Evolutionary conservation across 2,113 vertebrate genomes (phyloP).

Genomic region (Oncorhynchus gorbuscha): DNA sequence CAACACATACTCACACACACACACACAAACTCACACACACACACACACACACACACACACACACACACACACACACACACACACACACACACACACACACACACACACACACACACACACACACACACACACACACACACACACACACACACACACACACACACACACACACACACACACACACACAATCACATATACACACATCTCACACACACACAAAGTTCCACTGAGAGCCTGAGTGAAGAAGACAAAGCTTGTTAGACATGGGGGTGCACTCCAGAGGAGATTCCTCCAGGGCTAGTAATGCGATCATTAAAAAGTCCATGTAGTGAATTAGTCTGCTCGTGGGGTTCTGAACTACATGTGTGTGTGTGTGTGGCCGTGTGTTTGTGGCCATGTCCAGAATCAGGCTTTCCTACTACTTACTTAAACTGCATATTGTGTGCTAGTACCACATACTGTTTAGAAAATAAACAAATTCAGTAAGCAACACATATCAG

Average conservation of each 20-base stretch:
- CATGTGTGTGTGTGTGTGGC: too few relatives aligned
- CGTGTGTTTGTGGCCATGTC: too few relatives aligned
- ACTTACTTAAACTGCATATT: too few relatives aligned
- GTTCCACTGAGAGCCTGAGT: constrained; percentile 5
- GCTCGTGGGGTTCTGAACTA: too few relatives aligned
- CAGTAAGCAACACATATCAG: too few relatives aligned
- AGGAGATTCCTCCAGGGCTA: neutral
- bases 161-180: neutral
- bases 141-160: neutral
- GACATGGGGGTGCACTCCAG: constrained; percentile 3
- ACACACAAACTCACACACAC: too few relatives aligned
- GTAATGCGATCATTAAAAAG: constrained; percentile 3
- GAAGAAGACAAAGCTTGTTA: constrained; percentile 21
- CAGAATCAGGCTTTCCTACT: too few relatives aligned
- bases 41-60: neutral
- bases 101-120: neutral
- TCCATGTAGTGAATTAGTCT: neutral
- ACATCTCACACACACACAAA: neutral
- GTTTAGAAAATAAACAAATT: too few relatives aligned
- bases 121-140: neutral
- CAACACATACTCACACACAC: too few relatives aligned
- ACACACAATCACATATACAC: constrained; percentile 13
- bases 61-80: constrained; percentile 12
- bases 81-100: neutral
- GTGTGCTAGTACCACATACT: too few relatives aligned